phyloP scores from a whole-genome alignment of 2,797 vertebrate genomes.

The Hyperoplus lanceolatus region DNA sequence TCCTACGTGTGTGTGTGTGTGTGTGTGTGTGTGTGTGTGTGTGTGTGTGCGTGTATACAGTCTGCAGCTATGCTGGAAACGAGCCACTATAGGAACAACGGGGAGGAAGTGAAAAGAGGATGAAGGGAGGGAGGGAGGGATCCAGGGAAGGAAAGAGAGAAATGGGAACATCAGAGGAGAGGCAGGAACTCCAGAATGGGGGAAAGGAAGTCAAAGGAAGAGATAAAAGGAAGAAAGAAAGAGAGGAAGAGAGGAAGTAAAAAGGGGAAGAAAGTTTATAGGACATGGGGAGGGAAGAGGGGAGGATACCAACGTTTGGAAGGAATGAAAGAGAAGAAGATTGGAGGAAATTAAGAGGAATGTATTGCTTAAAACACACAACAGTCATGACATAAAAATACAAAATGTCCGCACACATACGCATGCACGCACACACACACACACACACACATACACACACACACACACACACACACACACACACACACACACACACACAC shows the following conservation, averaged over 20 bases:
- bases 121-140: background rate
- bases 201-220: background rate
- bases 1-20: slow-evolving; percentile 24
- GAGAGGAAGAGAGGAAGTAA: background rate
- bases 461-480: slow-evolving; percentile 11
- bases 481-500: slow-evolving; percentile 4
- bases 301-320: background rate
- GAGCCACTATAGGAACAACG: slow-evolving; percentile 30
- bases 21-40: slow-evolving; percentile 9
- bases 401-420: slow-evolving; percentile 3
- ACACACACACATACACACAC: slow-evolving; percentile 12
- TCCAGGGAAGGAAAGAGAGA: background rate
- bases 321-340: background rate
- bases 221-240: background rate
- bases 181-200: background rate
- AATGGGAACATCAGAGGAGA: slow-evolving; percentile 15
- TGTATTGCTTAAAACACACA: background rate
- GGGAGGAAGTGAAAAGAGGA: slow-evolving; percentile 11
- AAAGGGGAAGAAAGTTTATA: background rate
- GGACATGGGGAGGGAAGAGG: background rate
- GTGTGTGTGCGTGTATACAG: background rate
- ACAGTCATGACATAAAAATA: background rate
- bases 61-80: slow-evolving; percentile 39
- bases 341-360: background rate
- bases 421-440: slow-evolving; percentile 6